These are phyloP conservation scores for Pandemis cinnamomeana DNA, from an alignment of 2,888 invertebrate species.

Conservation along the genomic window DNA sequence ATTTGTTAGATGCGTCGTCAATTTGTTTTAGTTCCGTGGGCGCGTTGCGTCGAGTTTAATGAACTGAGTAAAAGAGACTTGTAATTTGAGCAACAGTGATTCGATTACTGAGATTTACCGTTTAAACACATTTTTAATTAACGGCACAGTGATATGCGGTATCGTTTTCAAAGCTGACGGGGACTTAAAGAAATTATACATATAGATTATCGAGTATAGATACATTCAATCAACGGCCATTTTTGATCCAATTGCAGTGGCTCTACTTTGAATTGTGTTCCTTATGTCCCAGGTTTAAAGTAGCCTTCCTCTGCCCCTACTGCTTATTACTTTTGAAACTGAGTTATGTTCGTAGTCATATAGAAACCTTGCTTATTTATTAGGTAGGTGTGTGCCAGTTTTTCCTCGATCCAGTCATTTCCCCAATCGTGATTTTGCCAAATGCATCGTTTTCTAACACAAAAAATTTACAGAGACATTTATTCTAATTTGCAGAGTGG, in stretches of 20 bases:
- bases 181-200: neutral
- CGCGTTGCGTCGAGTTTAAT: conserved; percentile 21
- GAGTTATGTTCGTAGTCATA: too few species aligned
- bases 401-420: too few species aligned
- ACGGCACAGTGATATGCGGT: neutral
- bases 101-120: neutral
- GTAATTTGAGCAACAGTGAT: neutral
- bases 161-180: neutral
- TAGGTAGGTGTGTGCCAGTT: too few species aligned
- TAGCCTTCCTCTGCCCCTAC: too few species aligned
- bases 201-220: neutral
- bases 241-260: neutral
- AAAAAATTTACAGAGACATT: too few species aligned
- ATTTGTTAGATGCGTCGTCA: conserved; percentile 19
- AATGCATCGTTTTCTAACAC: too few species aligned
- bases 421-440: too few species aligned
- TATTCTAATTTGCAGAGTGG: too few species aligned
- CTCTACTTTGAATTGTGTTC: too few species aligned
- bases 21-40: conserved; percentile 22
- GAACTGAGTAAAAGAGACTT: conserved; percentile 13
- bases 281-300: too few species aligned
- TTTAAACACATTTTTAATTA: neutral
- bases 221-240: neutral
- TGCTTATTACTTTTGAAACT: too few species aligned
- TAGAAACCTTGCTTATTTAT: too few species aligned